Evolutionary conservation across 1,140 invertebrate genomes (phyloP).

Genomic region (Polyergus mexicanus): DNA sequence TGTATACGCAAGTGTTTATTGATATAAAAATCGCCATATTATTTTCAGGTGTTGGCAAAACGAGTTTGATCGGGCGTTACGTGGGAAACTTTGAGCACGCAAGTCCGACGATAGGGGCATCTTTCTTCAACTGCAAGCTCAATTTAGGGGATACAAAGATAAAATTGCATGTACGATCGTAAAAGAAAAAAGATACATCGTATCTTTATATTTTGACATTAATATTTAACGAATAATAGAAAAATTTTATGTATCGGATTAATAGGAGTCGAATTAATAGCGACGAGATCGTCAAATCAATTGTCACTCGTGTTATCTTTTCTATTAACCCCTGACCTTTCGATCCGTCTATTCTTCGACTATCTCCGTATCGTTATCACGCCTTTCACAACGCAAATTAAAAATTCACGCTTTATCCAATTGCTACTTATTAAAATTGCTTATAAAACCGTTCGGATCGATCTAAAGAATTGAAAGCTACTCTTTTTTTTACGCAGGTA

Average conservation of each 20-base stretch:
- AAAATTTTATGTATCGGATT: not conserved
- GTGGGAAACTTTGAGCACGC: constrained; percentile 92
- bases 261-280: not conserved
- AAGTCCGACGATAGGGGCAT: constrained; percentile 95
- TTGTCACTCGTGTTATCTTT: not conserved
- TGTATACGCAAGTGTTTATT: not conserved
- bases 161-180: constrained; percentile 90
- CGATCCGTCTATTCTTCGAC: not conserved
- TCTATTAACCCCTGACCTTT: not conserved
- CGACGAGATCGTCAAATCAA: not conserved
- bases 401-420: constrained; percentile 18
- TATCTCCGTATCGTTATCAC: not conserved
- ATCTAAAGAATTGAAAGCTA: not conserved
- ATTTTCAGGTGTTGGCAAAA: constrained; percentile 94
- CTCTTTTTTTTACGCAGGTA: constrained; percentile 85
- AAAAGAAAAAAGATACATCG: not conserved
- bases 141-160: constrained; percentile 90
- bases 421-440: not conserved
- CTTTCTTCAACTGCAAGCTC: constrained; percentile 95
- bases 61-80: constrained; percentile 93
- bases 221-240: not conserved
- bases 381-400: not conserved
- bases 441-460: not conserved
- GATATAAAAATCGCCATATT: constrained; percentile 37
- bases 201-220: not conserved